These are phyloP conservation scores for Recurvirostra avosetta DNA, from an alignment of 2,113 vertebrate genomes.

Conservation along the genomic window DNA sequence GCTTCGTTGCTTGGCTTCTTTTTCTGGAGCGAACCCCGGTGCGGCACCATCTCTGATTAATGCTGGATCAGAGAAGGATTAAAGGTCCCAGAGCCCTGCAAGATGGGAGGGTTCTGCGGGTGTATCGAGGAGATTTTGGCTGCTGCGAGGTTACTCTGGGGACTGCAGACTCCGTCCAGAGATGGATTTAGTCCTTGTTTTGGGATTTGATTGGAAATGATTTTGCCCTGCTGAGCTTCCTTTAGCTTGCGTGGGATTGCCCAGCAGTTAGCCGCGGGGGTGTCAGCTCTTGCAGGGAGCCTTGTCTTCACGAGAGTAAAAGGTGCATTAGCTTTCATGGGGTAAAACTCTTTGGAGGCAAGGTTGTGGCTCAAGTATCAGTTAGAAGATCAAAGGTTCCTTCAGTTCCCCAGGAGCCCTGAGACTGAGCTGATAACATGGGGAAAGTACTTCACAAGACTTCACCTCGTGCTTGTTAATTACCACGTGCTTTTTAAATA, in stretches of 20 bases:
- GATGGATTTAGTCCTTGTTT: fast-evolving
- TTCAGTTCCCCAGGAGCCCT: neutral
- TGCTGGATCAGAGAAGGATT: neutral
- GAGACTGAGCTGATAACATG: neutral
- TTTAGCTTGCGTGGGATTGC: neutral
- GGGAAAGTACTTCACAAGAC: neutral
- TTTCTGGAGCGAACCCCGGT: neutral
- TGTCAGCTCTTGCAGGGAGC: neutral
- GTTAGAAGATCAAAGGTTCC: conserved; percentile 46
- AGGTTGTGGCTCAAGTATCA: neutral
- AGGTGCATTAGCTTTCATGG: neutral
- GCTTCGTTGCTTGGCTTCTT: neutral
- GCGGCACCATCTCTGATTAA: neutral
- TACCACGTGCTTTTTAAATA: neutral
- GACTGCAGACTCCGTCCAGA: neutral
- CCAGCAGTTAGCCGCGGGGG: neutral
- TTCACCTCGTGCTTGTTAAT: conserved; percentile 31
- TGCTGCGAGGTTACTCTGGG: neutral
- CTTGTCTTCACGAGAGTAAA: neutral
- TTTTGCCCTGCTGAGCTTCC: fast-evolving
- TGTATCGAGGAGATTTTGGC: neutral
- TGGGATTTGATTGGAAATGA: neutral
- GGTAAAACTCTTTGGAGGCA: neutral
- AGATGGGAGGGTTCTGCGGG: neutral
- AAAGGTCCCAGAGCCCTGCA: neutral